These are phyloP conservation scores for Podarcis raffonei DNA, from an alignment of 2,113 vertebrate species.

Conservation along the genomic window DNA sequence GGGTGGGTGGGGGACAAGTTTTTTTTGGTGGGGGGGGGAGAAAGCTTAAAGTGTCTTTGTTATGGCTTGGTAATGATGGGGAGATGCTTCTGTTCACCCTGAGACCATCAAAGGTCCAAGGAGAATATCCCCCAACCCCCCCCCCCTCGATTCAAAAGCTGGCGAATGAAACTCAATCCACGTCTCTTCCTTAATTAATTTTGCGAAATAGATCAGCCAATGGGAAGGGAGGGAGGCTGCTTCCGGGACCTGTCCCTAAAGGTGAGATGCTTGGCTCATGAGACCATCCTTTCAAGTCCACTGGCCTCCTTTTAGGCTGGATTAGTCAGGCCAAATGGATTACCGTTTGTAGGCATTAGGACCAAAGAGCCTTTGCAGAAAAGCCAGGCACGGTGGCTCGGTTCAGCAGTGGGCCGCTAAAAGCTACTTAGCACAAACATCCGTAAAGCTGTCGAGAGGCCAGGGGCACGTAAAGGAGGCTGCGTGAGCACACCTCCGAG, in stretches of 20 bases:
- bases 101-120: slow-evolving; percentile 71
- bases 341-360: slow-evolving; percentile 71
- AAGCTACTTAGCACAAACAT: slow-evolving; percentile 80
- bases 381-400: slow-evolving; percentile 72
- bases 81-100: slow-evolving; percentile 57
- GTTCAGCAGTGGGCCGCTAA: slow-evolving; percentile 73
- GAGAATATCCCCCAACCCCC: slow-evolving; percentile 64
- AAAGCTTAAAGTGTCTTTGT: slow-evolving; percentile 67
- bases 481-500: slow-evolving; percentile 66
- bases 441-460: slow-evolving; percentile 75
- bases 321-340: slow-evolving; percentile 69
- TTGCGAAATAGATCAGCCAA: slow-evolving; percentile 70
- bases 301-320: slow-evolving; percentile 71
- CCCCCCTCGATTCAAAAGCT: slow-evolving; percentile 70
- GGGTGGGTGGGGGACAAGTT: background rate
- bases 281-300: slow-evolving; percentile 68
- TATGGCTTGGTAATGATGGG: slow-evolving; percentile 58
- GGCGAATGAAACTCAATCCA: slow-evolving; percentile 72
- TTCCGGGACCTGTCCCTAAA: slow-evolving; percentile 66
- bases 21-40: slow-evolving; percentile 30
- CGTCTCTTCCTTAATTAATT: slow-evolving; percentile 70
- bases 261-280: slow-evolving; percentile 67
- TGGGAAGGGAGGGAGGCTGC: slow-evolving; percentile 53
- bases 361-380: slow-evolving; percentile 69
- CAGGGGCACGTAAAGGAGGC: slow-evolving; percentile 70